phyloP scores from a whole-genome alignment of 2,113 vertebrate species.

The Paedocypris sp. region DNA sequence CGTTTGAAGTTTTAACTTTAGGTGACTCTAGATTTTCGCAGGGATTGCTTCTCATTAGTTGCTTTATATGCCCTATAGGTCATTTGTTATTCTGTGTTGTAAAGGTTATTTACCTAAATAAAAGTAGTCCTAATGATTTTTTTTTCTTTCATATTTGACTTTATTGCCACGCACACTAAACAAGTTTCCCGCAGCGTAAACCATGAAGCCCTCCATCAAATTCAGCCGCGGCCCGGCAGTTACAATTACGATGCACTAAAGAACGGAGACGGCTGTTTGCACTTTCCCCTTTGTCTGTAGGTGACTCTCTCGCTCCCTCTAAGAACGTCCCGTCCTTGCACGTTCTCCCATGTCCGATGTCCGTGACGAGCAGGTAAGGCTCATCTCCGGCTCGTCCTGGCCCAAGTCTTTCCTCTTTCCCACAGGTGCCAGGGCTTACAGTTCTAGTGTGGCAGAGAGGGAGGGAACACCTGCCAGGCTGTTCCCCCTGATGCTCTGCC shows the following conservation, averaged over 20 bases:
- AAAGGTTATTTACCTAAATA: neutral
- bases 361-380: neutral
- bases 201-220: constrained; percentile 40
- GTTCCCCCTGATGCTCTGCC: constrained; percentile 57
- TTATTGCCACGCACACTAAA: neutral
- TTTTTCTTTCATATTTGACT: too few relatives aligned
- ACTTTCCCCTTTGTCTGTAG: neutral
- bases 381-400: neutral
- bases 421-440: constrained; percentile 55
- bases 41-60: neutral
- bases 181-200: constrained; percentile 36
- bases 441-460: constrained; percentile 49
- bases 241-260: neutral
- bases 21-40: neutral
- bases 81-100: neutral
- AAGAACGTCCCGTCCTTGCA: too few relatives aligned
- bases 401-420: constrained; percentile 32
- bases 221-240: constrained; percentile 42
- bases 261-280: neutral
- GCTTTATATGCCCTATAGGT: neutral
- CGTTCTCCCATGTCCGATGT: neutral
- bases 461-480: constrained; percentile 70
- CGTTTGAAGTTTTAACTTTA: too few relatives aligned
- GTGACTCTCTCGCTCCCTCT: neutral
- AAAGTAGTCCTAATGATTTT: neutral